A percentile compares a stretch with the other conserved stretches of the same genome.
Evolutionary conservation across 1,140 invertebrate genomes (phyloP).

Genomic region (Hyles euphorbiae): DNA sequence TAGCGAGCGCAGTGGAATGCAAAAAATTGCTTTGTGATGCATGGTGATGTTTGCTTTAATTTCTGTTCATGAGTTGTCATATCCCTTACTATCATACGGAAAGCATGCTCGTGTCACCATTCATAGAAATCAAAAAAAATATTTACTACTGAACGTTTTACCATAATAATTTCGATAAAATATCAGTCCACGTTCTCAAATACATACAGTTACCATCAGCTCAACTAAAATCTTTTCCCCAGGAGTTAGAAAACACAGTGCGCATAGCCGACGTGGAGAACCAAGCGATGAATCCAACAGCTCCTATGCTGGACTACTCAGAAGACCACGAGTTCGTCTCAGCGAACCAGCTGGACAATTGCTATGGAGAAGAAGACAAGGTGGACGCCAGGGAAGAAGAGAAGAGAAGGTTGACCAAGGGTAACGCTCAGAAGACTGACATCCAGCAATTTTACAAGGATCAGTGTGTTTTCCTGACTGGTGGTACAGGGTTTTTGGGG

Average conservation of each 20-base stretch:
- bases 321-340: slow-evolving; percentile 68
- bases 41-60: too few species aligned
- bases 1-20: too few species aligned
- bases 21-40: too few species aligned
- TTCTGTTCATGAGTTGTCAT: too few species aligned
- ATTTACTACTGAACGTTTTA: too few species aligned
- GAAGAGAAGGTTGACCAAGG: slow-evolving; percentile 52
- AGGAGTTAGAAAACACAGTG: slow-evolving; percentile 57
- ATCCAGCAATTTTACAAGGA: slow-evolving; percentile 79
- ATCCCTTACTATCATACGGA: too few species aligned
- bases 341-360: slow-evolving; percentile 53
- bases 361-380: slow-evolving; percentile 55
- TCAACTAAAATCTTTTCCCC: slow-evolving; percentile 8
- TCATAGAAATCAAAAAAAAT: too few species aligned
- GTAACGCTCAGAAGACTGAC: slow-evolving; percentile 52
- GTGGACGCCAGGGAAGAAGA: slow-evolving; percentile 54
- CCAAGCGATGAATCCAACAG: slow-evolving; percentile 55
- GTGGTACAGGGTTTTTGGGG: slow-evolving; percentile 87
- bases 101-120: too few species aligned
- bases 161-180: too few species aligned
- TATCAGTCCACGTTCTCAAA: too few species aligned
- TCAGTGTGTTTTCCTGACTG: slow-evolving; percentile 81
- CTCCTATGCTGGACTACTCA: slow-evolving; percentile 57
- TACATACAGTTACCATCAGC: too few species aligned
- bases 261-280: slow-evolving; percentile 48